Evolutionary conservation across 2,888 invertebrate species (phyloP).

Genomic region (Orthonychiurus folsomi): DNA sequence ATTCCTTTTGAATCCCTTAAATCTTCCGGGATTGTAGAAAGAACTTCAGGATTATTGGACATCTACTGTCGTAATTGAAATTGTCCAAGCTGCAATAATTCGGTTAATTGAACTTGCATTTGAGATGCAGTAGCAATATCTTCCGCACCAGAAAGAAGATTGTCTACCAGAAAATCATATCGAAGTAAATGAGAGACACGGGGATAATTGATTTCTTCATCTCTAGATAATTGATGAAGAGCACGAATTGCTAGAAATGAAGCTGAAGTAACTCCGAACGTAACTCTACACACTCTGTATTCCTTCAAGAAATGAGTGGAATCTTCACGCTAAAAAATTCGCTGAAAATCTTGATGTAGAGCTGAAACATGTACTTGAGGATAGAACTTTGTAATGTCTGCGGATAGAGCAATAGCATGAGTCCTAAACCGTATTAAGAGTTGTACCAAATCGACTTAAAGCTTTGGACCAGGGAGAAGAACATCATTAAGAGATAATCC

Average conservation of each 20-base stretch:
- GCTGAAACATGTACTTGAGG: slow-evolving; percentile 38
- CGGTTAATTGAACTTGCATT: too few species aligned
- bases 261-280: background rate
- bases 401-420: slow-evolving; percentile 40
- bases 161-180: too few species aligned
- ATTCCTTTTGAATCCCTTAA: too few species aligned
- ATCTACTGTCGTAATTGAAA: too few species aligned
- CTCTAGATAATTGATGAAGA: background rate
- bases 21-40: too few species aligned
- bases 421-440: slow-evolving; percentile 41
- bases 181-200: too few species aligned
- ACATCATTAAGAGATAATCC: slow-evolving; percentile 30
- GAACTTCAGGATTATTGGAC: too few species aligned
- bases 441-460: slow-evolving; percentile 41
- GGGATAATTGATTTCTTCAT: background rate
- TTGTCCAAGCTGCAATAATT: too few species aligned
- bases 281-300: background rate
- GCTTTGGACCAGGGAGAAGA: slow-evolving; percentile 40
- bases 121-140: too few species aligned
- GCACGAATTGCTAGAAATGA: background rate
- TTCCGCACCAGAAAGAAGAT: too few species aligned
- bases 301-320: slow-evolving; percentile 4
- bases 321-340: slow-evolving; percentile 42
- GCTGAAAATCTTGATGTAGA: slow-evolving; percentile 41
- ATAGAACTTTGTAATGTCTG: slow-evolving; percentile 44